A percentile compares a stretch with the other conserved stretches of the same genome.
Evolutionary conservation across 2,113 vertebrate genomes (phyloP).

Genomic region (western clawed frog (Xenopus tropicalis)): UCB_Xtro_10.0 CM004445.2:11357001-11357500

Average conservation of each 20-base stretch:
- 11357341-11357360: constrained; percentile 20
- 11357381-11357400: not conserved
- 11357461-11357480: not conserved
- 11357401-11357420: not conserved
- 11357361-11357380: not conserved
- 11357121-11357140: constrained; percentile 39
- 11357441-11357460: not conserved
- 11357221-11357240: constrained; percentile 47
- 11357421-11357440: not conserved
- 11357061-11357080: constrained; percentile 59
- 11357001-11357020: constrained; percentile 93
- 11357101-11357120: constrained; percentile 76
- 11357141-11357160: constrained; percentile 31
- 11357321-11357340: not conserved
- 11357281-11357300: not conserved
- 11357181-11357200: not conserved
- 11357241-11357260: constrained; percentile 15
- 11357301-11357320: not conserved
- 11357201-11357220: constrained; percentile 50
- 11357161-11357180: constrained; percentile 37
- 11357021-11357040: constrained; percentile 84
- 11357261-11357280: not conserved
- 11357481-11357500: not conserved
- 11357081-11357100: constrained; percentile 58
- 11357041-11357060: constrained; percentile 58